Base-by-base conservation (phyloP, 1,140 invertebrate species). In the Diuraphis noxia region DNA sequence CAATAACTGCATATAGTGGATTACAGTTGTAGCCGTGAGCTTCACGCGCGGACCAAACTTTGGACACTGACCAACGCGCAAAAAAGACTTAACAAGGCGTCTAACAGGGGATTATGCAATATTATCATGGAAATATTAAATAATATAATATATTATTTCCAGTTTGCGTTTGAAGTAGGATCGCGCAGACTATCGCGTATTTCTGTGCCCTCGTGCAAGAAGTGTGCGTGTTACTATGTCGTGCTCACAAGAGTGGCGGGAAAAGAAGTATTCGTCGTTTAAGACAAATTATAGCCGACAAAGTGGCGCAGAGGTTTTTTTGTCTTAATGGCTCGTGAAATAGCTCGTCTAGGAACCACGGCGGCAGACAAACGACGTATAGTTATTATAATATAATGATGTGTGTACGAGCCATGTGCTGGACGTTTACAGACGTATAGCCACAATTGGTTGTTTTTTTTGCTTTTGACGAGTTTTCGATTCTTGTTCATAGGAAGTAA, bases 251-350 rank as follows among this genome's bases (percentile, higher is more conserved):
- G 86, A 88, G 36, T 52, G 49, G 49, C 46, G 25, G 49, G 13
- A 63, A 88, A 88, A 56, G 40, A 63, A 38, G 30, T 46, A 79
- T 34, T 79, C 63, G 40, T 46, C 52, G 88, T 89, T 79, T 89
- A 79, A 34, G 88, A 89, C 88, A 89, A 89, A 89, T 89, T 89
- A 89, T 89, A 79, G 72, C 88, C 88, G 88, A 89, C 88, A 89
- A 89, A 89, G 63, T 41, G 40, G 43, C 56, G 17, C 56, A n/a
- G 56, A 36, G 43, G n/a, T 89, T 89, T 89, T n/a, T 79, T 79
- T 36, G 63, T 89, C 63, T 89, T 89, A 89, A 89, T 89, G 88
- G 88, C 63, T 72, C 63, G 88, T 89, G 88, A 89, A 89, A 89
- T 89, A 34, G 88, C 41, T 79, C 88, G 88, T 89, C 88, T 89